Conservation (phyloP, 2,888 invertebrate genomes). For the Eupithecia pulchellata region DNA sequence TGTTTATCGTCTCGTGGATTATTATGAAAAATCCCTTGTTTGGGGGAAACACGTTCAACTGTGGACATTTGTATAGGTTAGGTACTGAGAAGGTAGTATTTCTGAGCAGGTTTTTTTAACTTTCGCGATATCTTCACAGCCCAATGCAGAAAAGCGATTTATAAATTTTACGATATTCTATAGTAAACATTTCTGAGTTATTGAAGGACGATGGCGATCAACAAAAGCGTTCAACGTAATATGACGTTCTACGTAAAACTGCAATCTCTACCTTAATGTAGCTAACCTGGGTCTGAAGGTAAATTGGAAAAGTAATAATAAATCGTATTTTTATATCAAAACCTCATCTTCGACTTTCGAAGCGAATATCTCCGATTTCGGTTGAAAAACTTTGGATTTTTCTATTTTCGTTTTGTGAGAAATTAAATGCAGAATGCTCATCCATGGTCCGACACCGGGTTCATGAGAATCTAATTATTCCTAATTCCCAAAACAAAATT, state of each 20-base stretch:
- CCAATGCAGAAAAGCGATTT: background rate
- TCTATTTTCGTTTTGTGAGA: background rate
- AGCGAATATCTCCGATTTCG: slow-evolving; percentile 14
- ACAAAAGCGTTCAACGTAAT: background rate
- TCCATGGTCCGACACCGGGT: background rate
- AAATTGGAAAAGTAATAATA: slow-evolving; percentile 40
- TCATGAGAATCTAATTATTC: background rate
- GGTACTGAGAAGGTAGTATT: too few species aligned
- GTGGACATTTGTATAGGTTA: too few species aligned
- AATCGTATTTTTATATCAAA: slow-evolving; percentile 26
- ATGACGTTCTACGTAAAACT: background rate
- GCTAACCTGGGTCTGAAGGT: slow-evolving; percentile 15
- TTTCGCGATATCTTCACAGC: background rate
- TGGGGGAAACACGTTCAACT: too few species aligned
- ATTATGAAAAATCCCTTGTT: too few species aligned
- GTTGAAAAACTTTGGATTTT: background rate
- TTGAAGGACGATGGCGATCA: background rate
- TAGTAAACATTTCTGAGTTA: background rate
- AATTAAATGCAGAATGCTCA: background rate
- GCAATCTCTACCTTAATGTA: background rate
- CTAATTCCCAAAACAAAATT: background rate
- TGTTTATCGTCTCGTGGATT: too few species aligned
- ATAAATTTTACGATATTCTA: background rate
- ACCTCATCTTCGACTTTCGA: slow-evolving; percentile 28
- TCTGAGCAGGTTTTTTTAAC: too few species aligned